Conservation (phyloP, 2,888 invertebrate genomes). For the Spisula solida region DNA sequence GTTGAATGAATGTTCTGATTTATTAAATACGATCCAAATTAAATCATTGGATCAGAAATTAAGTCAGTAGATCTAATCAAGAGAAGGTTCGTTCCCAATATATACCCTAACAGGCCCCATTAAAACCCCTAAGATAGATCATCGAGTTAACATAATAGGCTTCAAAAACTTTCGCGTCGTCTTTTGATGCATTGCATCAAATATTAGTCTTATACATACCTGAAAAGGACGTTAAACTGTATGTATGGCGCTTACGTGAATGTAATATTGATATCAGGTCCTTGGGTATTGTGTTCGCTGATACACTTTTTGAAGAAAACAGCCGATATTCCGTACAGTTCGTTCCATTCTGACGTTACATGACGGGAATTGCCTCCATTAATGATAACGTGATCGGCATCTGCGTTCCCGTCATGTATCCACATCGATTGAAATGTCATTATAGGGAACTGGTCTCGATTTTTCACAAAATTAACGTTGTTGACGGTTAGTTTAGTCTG, state of each 20-base stretch:
- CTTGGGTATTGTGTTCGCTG: conserved; percentile 75
- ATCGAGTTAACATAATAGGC: too few species aligned
- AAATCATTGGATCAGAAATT: too few species aligned
- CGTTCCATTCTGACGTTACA: conserved; percentile 68
- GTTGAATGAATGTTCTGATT: too few species aligned
- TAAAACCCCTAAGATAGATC: too few species aligned
- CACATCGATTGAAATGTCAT: conserved; percentile 76
- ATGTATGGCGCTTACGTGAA: neutral
- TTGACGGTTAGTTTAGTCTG: conserved; percentile 65
- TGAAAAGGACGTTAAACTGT: neutral
- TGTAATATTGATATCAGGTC: conserved; percentile 67
- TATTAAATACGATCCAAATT: too few species aligned
- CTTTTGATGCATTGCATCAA: too few species aligned
- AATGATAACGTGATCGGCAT: conserved; percentile 76
- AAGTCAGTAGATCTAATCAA: too few species aligned
- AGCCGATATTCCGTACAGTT: conserved; percentile 72
- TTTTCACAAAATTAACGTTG: conserved; percentile 54
- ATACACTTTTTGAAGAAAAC: conserved; percentile 77
- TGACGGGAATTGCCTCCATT: conserved; percentile 70
- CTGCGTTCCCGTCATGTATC: conserved; percentile 76
- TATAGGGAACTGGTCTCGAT: conserved; percentile 64
- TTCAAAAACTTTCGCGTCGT: too few species aligned
- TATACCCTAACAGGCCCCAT: too few species aligned
- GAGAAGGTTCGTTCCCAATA: too few species aligned
- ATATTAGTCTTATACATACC: neutral